Evolutionary conservation across 2,888 invertebrate species (phyloP).

Genomic region (Norana najaformis): DNA sequence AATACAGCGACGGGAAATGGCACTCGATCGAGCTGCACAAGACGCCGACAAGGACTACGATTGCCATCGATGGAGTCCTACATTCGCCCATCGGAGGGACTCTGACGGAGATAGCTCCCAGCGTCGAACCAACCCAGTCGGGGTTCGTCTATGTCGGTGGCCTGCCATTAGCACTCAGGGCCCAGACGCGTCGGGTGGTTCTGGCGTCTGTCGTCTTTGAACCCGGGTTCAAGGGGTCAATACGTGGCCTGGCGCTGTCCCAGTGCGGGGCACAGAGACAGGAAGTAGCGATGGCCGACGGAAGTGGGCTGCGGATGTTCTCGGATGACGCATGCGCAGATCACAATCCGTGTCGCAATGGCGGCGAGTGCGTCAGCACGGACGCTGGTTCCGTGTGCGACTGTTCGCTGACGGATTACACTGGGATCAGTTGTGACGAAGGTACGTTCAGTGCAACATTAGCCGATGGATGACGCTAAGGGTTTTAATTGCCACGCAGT

Average conservation of each 20-base stretch:
- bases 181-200: neutral
- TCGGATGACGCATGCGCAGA: slow-evolving; percentile 28
- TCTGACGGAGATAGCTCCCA: neutral
- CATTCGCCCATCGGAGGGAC: neutral
- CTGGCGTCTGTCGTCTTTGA: neutral
- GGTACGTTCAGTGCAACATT: slow-evolving; percentile 23
- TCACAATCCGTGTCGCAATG: slow-evolving; percentile 28
- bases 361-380: slow-evolving; percentile 28
- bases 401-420: slow-evolving; percentile 26
- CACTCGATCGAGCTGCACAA: neutral
- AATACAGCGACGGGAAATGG: neutral
- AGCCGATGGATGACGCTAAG: no score
- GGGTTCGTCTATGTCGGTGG: neutral
- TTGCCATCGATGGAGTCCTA: neutral
- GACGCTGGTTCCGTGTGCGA: slow-evolving; percentile 30
- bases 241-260: neutral
- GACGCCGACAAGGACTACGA: neutral
- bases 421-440: slow-evolving; percentile 40
- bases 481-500: no score
- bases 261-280: neutral
- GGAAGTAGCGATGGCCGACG: slow-evolving; percentile 26
- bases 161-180: neutral
- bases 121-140: neutral
- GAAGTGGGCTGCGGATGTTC: slow-evolving; percentile 9
- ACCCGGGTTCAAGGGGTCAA: neutral